These are phyloP conservation scores for Uria aalge DNA, from an alignment of 2,113 vertebrate species.

Conservation along the genomic window DNA sequence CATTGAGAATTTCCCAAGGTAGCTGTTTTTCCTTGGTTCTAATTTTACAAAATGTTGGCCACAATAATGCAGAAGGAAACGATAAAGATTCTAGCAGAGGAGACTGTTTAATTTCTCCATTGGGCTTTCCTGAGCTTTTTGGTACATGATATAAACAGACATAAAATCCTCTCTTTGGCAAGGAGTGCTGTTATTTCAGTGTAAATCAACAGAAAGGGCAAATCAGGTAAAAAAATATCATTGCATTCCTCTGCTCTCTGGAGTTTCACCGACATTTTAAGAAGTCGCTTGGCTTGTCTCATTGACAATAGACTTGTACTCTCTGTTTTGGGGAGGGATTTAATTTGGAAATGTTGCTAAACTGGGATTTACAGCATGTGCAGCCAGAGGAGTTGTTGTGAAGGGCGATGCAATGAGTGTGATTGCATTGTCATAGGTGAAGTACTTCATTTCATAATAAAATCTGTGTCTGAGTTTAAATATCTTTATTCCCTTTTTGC, in stretches of 20 bases:
- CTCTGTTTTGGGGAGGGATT: not conserved
- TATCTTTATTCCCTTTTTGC: not conserved
- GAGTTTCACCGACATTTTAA: not conserved
- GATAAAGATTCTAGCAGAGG: not conserved
- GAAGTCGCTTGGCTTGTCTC: not conserved
- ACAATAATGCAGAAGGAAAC: not conserved
- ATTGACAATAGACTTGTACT: not conserved
- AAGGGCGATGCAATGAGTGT: not conserved
- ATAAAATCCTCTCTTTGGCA: not conserved
- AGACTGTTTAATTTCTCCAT: not conserved
- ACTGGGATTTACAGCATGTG: not conserved
- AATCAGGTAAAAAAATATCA: not conserved
- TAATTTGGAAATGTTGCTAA: not conserved
- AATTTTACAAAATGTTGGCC: not conserved
- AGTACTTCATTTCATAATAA: not conserved
- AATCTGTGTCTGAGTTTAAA: not conserved
- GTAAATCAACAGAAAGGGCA: conserved; percentile 10
- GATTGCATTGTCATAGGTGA: not conserved
- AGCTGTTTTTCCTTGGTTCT: not conserved
- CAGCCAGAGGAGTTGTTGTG: not conserved
- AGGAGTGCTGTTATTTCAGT: not conserved
- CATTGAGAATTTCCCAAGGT: not conserved
- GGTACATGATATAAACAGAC: not conserved
- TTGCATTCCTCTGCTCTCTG: not conserved
- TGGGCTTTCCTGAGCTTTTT: not conserved